Evolutionary conservation across 64 coral and sea anemone species (phyloP).

Genomic region (Stichodactyla helianthus): DNA sequence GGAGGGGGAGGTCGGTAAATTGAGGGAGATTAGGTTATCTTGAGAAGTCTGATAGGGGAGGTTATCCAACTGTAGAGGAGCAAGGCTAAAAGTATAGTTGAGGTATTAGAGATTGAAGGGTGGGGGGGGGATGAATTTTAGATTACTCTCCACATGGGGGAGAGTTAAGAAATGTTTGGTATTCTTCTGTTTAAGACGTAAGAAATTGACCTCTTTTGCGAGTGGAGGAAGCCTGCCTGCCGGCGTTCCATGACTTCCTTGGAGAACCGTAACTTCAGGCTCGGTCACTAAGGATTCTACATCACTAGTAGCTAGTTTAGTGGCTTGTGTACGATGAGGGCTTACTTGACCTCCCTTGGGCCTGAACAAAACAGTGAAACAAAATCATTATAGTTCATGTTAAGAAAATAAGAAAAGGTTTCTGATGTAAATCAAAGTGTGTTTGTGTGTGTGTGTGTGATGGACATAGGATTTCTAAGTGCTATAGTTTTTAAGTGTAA

Average conservation of each 20-base stretch:
- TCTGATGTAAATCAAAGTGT: too few species aligned
- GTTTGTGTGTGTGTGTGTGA: too few species aligned
- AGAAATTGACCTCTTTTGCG: not conserved
- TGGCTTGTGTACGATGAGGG: constrained; percentile 66
- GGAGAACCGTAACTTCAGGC: constrained; percentile 22
- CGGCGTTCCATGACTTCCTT: constrained; percentile 67
- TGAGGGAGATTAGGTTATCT: too few species aligned
- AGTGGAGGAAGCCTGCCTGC: constrained; percentile 81
- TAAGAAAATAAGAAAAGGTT: too few species aligned
- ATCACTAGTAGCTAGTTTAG: constrained; percentile 48
- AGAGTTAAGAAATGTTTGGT: too few species aligned
- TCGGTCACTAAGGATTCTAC: constrained; percentile 22
- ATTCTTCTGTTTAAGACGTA: not conserved
- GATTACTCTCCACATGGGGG: too few species aligned
- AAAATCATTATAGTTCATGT: not conserved
- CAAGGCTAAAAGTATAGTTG: too few species aligned
- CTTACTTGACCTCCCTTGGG: constrained; percentile 83
- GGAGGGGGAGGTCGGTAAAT: too few species aligned
- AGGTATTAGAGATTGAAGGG: not conserved
- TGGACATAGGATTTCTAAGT: too few species aligned
- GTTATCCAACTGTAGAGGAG: too few species aligned
- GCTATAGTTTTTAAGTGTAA: too few species aligned
- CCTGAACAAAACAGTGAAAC: constrained; percentile 17
- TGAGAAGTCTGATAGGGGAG: too few species aligned
- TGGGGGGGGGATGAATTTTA: not conserved